Conservation (phyloP, 2,888 invertebrate genomes). For the Orthosia gothica region DNA sequence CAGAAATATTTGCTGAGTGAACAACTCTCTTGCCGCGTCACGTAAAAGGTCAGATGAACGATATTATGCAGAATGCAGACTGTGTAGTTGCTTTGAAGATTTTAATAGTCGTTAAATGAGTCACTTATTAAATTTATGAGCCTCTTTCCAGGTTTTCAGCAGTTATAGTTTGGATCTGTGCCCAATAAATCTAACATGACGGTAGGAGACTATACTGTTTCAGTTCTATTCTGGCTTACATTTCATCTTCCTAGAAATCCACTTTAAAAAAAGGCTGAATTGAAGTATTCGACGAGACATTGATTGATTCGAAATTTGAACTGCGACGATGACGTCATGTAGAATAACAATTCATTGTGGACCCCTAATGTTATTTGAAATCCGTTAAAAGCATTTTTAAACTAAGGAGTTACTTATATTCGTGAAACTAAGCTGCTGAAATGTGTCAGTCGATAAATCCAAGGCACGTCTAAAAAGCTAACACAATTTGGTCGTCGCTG, state of each 20-base stretch:
- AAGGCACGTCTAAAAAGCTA: neutral
- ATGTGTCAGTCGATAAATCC: constrained; percentile 2
- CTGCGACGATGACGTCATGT: constrained; percentile 20
- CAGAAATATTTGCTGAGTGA: constrained; percentile 55
- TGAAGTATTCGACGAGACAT: neutral
- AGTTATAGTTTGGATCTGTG: constrained; percentile 26
- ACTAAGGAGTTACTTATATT: neutral
- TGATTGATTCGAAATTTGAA: constrained; percentile 22
- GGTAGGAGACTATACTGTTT: neutral
- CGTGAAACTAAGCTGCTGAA: constrained; percentile 1
- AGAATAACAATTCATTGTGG: neutral
- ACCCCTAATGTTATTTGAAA: neutral
- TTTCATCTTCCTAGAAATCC: neutral
- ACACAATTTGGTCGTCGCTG: constrained; percentile 10
- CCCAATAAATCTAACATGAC: constrained; percentile 11
- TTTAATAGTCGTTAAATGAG: constrained; percentile 34
- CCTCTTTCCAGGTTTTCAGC: neutral
- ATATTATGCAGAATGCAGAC: constrained; percentile 47
- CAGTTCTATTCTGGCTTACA: neutral
- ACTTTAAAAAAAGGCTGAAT: neutral
- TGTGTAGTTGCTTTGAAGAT: constrained; percentile 8
- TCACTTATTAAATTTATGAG: constrained; percentile 19
- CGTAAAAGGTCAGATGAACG: constrained; percentile 49
- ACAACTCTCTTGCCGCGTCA: constrained; percentile 39
- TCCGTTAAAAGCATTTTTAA: neutral